Evolutionary conservation across 2,113 vertebrate species (phyloP).

Genomic region (Alectura lathami): DNA sequence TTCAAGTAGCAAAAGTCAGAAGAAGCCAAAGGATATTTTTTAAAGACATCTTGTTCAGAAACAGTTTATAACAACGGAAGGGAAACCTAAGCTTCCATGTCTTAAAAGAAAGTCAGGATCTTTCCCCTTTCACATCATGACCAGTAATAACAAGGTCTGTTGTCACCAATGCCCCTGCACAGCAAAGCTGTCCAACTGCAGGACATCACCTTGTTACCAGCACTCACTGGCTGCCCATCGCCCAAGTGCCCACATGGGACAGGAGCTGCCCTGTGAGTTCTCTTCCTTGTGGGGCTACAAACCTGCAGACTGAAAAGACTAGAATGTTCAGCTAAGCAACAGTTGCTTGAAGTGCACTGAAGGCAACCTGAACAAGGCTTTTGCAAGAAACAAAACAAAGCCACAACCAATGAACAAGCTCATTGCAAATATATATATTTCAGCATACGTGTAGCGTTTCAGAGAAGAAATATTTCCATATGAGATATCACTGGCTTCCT

Average conservation of each 20-base stretch:
- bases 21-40: neutral
- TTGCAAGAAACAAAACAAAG: neutral
- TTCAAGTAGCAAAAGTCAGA: neutral
- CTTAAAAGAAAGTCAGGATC: neutral
- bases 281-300: neutral
- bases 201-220: neutral
- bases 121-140: neutral
- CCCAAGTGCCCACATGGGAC: fast-evolving
- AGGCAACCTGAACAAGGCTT: neutral
- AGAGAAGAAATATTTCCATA: neutral
- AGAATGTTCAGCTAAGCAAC: neutral
- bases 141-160: fast-evolving
- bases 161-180: neutral
- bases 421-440: neutral
- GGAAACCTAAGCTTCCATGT: fast-evolving
- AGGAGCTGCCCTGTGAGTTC: neutral
- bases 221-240: neutral
- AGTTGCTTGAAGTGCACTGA: neutral
- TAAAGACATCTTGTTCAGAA: neutral
- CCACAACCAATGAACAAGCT: neutral
- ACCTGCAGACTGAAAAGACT: neutral
- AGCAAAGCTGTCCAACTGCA: neutral
- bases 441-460: fast-evolving
- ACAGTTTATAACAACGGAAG: fast-evolving
- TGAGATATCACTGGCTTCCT: neutral